A percentile compares a stretch with the other conserved stretches of the same genome.
These are phyloP conservation scores for Drosophila helvetica DNA, from an alignment of 2,888 invertebrate species.

Conservation along the genomic window DNA sequence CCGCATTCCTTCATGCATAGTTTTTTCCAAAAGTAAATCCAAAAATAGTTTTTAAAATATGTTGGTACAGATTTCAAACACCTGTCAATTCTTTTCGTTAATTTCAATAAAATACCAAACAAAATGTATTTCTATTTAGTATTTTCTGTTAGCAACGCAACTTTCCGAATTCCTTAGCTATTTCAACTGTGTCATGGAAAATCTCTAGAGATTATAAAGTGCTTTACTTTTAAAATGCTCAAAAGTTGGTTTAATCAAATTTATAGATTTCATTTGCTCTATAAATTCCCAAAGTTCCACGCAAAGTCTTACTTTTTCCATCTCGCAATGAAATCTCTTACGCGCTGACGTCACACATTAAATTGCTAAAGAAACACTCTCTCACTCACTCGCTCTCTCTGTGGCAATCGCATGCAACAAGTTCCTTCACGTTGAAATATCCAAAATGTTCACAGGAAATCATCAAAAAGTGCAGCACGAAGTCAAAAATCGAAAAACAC, in stretches of 20 bases:
- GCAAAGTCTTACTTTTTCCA: background rate
- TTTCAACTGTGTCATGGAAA: background rate
- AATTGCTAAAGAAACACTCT: background rate
- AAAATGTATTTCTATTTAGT: background rate
- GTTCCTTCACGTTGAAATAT: conserved; percentile 77
- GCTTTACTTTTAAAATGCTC: background rate
- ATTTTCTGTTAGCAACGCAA: background rate
- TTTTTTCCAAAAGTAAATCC: background rate
- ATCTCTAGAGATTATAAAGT: background rate
- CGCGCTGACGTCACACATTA: background rate
- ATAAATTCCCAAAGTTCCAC: background rate
- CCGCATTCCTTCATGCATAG: background rate
- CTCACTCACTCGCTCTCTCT: conserved; percentile 1
- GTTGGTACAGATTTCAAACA: background rate
- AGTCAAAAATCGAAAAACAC: conserved; percentile 52
- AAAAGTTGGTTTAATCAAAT: background rate
- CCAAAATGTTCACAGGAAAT: conserved; percentile 78
- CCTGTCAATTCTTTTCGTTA: background rate
- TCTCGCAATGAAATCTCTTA: background rate
- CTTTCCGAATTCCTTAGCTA: background rate
- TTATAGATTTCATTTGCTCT: conserved; percentile 1
- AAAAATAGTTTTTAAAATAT: background rate
- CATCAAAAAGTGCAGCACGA: conserved; percentile 73
- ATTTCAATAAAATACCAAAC: background rate
- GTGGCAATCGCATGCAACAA: conserved; percentile 73